These are phyloP conservation scores for Himalopsyche tibetana DNA, from an alignment of 2,888 invertebrate species.

Conservation along the genomic window DNA sequence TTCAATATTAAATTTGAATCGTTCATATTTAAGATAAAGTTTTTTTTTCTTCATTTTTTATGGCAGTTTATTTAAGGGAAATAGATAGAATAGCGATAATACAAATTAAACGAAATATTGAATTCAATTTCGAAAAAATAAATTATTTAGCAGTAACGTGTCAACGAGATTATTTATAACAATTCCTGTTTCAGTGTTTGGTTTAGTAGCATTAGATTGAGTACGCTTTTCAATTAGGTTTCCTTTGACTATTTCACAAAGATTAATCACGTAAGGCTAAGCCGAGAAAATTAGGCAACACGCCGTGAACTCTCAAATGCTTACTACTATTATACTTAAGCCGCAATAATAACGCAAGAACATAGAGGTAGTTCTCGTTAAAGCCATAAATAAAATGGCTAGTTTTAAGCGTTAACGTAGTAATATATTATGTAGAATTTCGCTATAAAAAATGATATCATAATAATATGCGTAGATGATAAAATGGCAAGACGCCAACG, in stretches of 20 bases:
- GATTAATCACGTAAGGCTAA: background rate
- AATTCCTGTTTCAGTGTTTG: background rate
- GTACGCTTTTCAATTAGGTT: background rate
- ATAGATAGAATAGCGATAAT: no score
- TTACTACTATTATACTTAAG: background rate
- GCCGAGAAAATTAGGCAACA: background rate
- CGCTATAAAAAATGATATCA: background rate
- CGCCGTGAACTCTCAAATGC: background rate
- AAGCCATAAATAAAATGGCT: background rate
- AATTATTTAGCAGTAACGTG: no score
- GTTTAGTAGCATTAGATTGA: background rate
- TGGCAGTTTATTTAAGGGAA: no score
- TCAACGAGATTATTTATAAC: background rate
- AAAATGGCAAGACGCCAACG: constrained; percentile 34
- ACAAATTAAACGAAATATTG: no score
- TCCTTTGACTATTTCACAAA: background rate
- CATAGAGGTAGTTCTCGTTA: background rate
- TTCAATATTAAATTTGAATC: no score
- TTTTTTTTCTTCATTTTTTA: no score
- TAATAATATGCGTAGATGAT: constrained; percentile 7
- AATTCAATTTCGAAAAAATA: no score
- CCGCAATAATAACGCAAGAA: constrained; percentile 15
- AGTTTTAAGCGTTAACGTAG: background rate
- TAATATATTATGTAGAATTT: background rate
- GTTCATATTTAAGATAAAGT: no score